A percentile compares a stretch with the other conserved stretches of the same genome.
phyloP scores from a whole-genome alignment of 2,797 vertebrate species.

The Pseudocheirus occidentalis region DNA sequence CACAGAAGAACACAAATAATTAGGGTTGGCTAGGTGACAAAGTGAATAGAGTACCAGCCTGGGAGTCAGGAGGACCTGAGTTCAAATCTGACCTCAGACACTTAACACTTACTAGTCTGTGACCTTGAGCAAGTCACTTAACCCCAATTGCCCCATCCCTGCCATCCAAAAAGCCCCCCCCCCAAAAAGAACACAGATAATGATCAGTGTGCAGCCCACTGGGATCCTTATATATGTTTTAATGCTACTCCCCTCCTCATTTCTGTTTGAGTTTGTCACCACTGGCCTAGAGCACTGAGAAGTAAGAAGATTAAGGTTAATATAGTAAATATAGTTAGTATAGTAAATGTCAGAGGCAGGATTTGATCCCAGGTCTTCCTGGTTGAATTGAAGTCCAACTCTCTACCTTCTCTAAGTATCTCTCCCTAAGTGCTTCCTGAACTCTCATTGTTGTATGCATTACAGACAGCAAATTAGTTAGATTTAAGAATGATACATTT shows the following conservation, averaged over 20 bases:
- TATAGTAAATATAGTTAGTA: background rate
- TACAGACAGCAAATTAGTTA: background rate
- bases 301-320: background rate
- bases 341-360: background rate
- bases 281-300: background rate
- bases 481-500: background rate
- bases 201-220: background rate
- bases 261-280: background rate
- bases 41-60: too few species aligned
- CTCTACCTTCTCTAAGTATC: background rate
- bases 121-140: too few species aligned
- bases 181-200: background rate
- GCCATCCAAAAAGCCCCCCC: too few species aligned
- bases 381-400: background rate
- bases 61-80: too few species aligned
- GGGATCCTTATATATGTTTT: background rate
- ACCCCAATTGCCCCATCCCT: too few species aligned
- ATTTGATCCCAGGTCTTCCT: background rate
- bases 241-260: background rate
- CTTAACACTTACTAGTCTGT: too few species aligned
- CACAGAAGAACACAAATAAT: background rate
- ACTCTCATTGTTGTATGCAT: background rate
- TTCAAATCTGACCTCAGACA: too few species aligned
- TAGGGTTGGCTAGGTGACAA: too few species aligned
- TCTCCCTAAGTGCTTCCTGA: background rate